phyloP scores from a whole-genome alignment of 1,140 invertebrate species.

The Drosophila leontia region DNA sequence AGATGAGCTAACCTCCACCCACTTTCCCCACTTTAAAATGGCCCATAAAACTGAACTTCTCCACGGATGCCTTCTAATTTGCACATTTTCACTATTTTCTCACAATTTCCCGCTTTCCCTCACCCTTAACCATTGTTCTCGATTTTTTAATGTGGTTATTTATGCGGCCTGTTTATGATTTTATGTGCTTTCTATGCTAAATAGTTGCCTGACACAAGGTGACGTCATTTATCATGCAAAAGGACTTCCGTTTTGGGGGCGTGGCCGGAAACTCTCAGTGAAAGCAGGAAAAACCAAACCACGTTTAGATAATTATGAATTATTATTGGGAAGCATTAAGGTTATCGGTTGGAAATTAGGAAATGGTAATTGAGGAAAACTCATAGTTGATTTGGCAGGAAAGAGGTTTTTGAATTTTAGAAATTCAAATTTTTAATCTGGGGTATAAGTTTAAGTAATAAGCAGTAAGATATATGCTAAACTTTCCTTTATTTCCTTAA shows the following conservation, averaged over 20 bases:
- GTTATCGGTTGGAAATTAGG: constrained; percentile 7
- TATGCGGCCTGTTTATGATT: constrained; percentile 76
- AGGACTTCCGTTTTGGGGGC: constrained; percentile 37
- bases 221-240: constrained; percentile 72
- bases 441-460: too few relatives aligned
- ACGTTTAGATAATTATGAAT: constrained; percentile 38
- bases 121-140: constrained; percentile 36
- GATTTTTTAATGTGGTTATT: constrained; percentile 76
- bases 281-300: constrained; percentile 14
- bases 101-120: constrained; percentile 29
- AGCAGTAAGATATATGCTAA: too few relatives aligned
- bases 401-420: neutral
- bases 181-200: constrained; percentile 81
- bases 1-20: constrained; percentile 39
- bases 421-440: neutral
- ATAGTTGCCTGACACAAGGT: constrained; percentile 59
- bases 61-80: constrained; percentile 73
- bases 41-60: constrained; percentile 62
- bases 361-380: constrained; percentile 2
- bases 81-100: constrained; percentile 84
- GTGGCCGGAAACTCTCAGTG: constrained; percentile 21
- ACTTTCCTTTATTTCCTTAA: too few relatives aligned
- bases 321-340: constrained; percentile 24
- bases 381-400: constrained; percentile 11
- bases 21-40: constrained; percentile 58